Evolutionary conservation across 2,888 invertebrate species (phyloP), one percentile per base, ranked within the genome.

Genomic region (Mylabris sibirica): DNA sequence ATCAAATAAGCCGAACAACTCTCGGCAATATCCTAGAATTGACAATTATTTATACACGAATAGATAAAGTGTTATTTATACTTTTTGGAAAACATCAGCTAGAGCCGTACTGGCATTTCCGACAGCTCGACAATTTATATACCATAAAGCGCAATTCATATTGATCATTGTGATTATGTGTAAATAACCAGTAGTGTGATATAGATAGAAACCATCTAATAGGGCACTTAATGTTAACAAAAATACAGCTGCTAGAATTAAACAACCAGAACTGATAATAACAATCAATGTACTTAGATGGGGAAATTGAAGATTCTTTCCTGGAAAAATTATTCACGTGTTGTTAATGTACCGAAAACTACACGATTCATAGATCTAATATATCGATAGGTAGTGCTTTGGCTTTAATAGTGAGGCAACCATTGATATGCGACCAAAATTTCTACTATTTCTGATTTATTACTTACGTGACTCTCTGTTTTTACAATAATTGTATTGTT

Each of bases 101-200:
- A 85, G 75, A 3, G 82, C 81, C 64, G 79, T 77, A 70, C 85
- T 85, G 0, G 91, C 91, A 53, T 89, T 88, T 77, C 89, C 89
- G 67, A 91, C 90, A 2, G 89, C 91, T 77, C 89, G 87, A 69
- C 90, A 90, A 79, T 91, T 91, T 65, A 91, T 91, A 76, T 90
- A 91, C 91, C 91, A 91, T 2, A 91, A 84, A 0, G 91, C 90
- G 71, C 90, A 90, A 79, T 91, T 91, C 91, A 91, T 91, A 76
- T 91, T 91, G 63, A 91, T 89, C 90, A 90, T 91, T 0, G 88
- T 91, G 38, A 91, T 89, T 60, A 91, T 90, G 75, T 91, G 91
- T 77, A 88, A 88, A 77, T 90, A 90, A 0, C 89, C 90, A 1
- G 84, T 82, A 0, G 91, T 91, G 75, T 91, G 91, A 78, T 88